A percentile compares a stretch with the other conserved stretches of the same genome.
Evolutionary conservation across 1,140 invertebrate species (phyloP).

Genomic region (Drosophila murphyi): DNA sequence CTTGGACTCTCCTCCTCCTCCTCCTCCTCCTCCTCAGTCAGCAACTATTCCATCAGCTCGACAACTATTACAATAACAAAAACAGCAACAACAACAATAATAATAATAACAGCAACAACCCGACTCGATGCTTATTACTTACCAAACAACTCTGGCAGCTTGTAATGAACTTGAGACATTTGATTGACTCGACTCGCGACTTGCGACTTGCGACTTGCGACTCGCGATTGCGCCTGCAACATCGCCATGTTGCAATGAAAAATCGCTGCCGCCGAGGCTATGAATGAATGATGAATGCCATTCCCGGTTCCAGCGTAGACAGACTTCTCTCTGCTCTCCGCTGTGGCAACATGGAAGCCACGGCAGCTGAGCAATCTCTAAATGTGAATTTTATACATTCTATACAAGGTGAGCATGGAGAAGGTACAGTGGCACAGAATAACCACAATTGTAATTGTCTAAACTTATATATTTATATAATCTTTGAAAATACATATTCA

Average conservation of each 20-base stretch:
- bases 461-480: too few relatives aligned
- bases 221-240: constrained; percentile 26
- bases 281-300: constrained; percentile 79
- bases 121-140: constrained; percentile 72
- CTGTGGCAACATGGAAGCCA: constrained; percentile 52
- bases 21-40: constrained; percentile 6
- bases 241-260: constrained; percentile 70
- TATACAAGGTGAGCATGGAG: constrained; percentile 70
- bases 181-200: constrained; percentile 67
- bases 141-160: constrained; percentile 75
- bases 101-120: constrained; percentile 1
- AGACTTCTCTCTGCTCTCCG: constrained; percentile 9
- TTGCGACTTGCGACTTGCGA: constrained; percentile 13
- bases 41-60: constrained; percentile 39
- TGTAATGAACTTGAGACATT: constrained; percentile 77
- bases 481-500: too few relatives aligned
- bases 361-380: constrained; percentile 61
- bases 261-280: constrained; percentile 56
- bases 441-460: not conserved
- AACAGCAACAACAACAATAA: constrained; percentile 24
- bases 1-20: constrained; percentile 4
- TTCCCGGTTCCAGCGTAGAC: constrained; percentile 41
- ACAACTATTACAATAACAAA: constrained; percentile 61
- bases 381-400: constrained; percentile 80
- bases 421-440: constrained; percentile 49